Percentiles rank a stretch among this genome's conserved stretches.
phyloP scores from a whole-genome alignment of 2,113 vertebrate species.

The Cynoglossus semilaevis region DNA sequence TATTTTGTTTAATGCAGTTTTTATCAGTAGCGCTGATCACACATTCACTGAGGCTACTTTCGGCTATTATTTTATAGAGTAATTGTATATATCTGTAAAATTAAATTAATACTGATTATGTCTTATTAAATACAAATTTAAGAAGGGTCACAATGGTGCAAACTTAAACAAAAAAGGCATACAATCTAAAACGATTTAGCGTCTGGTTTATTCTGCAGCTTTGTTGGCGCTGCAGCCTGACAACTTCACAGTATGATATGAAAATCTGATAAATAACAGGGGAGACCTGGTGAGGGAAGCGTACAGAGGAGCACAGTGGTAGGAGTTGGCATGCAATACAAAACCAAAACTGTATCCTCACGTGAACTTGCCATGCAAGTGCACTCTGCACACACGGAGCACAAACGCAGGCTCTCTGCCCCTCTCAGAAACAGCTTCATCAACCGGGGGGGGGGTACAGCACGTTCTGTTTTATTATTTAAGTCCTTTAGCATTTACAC shows the following conservation, averaged over 20 bases:
- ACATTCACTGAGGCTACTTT: too few relatives aligned
- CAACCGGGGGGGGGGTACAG: neutral
- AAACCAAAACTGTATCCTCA: slow-evolving; percentile 57
- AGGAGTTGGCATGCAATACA: slow-evolving; percentile 43
- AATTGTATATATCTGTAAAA: too few relatives aligned
- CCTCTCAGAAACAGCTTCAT: neutral
- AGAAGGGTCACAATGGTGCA: too few relatives aligned
- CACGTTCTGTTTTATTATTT: neutral
- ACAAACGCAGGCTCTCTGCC: slow-evolving; percentile 12
- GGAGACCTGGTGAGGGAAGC: neutral
- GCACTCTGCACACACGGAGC: slow-evolving; percentile 28
- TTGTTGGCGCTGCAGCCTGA: neutral
- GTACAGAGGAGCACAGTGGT: slow-evolving; percentile 20
- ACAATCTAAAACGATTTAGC: too few relatives aligned
- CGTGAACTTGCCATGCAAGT: slow-evolving; percentile 56
- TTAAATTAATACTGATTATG: too few relatives aligned
- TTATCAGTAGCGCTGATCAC: too few relatives aligned
- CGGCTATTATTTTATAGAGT: too few relatives aligned
- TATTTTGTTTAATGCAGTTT: too few relatives aligned
- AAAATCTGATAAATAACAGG: neutral
- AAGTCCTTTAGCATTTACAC: slow-evolving; percentile 12
- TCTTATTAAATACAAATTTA: too few relatives aligned
- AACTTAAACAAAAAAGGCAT: too few relatives aligned
- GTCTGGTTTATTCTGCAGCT: neutral
- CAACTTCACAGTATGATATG: neutral